A percentile compares a stretch with the other conserved stretches of the same genome.
Evolutionary conservation across 2,797 vertebrate genomes (phyloP).

Genomic region (Pelobates cultripes): DNA sequence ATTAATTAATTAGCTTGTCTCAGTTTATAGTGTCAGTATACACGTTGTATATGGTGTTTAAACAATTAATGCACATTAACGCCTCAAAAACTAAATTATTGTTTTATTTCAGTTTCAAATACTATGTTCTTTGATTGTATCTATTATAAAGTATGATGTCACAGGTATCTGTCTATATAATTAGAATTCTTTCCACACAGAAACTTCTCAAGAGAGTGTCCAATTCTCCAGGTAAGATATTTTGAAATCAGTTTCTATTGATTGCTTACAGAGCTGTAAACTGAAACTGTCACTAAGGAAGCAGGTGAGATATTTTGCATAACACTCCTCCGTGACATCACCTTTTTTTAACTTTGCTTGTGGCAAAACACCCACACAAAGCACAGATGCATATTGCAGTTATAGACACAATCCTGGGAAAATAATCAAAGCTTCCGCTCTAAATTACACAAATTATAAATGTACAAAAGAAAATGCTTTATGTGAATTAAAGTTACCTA

Average conservation of each 20-base stretch:
- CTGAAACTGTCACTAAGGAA: slow-evolving; percentile 37
- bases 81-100: too few species aligned
- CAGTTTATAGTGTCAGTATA: too few species aligned
- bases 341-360: slow-evolving; percentile 19
- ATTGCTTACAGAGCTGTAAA: slow-evolving; percentile 13
- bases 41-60: too few species aligned
- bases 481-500: background rate
- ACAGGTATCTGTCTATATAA: background rate
- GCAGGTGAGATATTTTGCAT: slow-evolving; percentile 31
- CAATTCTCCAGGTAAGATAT: background rate
- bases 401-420: background rate
- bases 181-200: slow-evolving; percentile 20
- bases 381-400: background rate
- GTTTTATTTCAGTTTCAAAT: background rate
- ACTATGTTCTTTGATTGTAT: background rate
- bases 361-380: slow-evolving; percentile 14
- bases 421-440: background rate
- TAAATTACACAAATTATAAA: background rate
- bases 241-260: background rate
- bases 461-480: background rate
- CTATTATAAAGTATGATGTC: background rate
- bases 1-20: too few species aligned
- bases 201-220: slow-evolving; percentile 1
- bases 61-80: too few species aligned
- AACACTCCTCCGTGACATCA: slow-evolving; percentile 6